phyloP scores from a whole-genome alignment of 1,140 invertebrate species.

The Diachasmimorpha longicaudata region DNA sequence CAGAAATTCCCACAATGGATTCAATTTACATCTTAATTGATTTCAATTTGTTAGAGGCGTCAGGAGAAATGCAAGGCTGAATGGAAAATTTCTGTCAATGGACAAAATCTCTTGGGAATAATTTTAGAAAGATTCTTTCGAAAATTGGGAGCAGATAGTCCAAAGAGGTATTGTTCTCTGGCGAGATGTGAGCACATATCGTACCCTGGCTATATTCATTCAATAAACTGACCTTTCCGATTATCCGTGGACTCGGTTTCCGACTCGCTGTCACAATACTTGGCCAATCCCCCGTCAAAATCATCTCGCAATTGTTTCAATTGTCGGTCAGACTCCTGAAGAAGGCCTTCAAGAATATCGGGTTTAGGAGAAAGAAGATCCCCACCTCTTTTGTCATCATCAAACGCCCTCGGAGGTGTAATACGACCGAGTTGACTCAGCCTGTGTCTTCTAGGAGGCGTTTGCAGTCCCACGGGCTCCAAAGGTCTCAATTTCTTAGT shows the following conservation, averaged over 20 bases:
- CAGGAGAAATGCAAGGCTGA: background rate
- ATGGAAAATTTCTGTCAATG: background rate
- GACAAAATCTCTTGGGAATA: no score
- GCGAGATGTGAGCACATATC: no score
- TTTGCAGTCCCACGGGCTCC: background rate
- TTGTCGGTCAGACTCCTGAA: constrained; percentile 51
- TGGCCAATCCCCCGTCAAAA: constrained; percentile 37
- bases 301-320: constrained; percentile 45
- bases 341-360: constrained; percentile 51
- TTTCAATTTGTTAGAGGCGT: background rate
- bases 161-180: no score
- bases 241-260: constrained; percentile 48
- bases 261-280: constrained; percentile 49
- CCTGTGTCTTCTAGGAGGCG: constrained; percentile 28
- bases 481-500: constrained; percentile 1
- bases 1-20: no score
- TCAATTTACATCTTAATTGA: background rate
- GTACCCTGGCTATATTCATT: background rate
- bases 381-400: constrained; percentile 3
- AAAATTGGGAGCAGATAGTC: no score
- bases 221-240: constrained; percentile 45
- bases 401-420: background rate
- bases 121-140: no score
- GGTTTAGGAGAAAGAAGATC: constrained; percentile 33
- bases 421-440: constrained; percentile 15